Evolutionary conservation across 2,113 vertebrate genomes (phyloP).

Genomic region (Mastomys coucha): DNA sequence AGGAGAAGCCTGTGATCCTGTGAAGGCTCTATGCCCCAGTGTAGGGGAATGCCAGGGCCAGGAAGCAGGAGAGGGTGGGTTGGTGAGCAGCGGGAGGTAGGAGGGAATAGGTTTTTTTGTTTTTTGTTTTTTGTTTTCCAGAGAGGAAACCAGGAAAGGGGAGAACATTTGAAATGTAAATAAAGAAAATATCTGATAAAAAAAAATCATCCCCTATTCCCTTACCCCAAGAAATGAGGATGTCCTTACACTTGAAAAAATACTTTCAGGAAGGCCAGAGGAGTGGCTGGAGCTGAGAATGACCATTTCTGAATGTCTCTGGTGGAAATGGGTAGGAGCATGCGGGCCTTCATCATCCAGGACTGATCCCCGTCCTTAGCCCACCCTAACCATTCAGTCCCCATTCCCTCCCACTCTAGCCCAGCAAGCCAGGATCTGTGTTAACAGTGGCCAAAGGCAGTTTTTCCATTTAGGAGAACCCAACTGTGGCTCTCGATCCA

Average conservation of each 20-base stretch:
- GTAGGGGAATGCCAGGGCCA: too few species aligned
- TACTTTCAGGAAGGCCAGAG: neutral
- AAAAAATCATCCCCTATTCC: neutral
- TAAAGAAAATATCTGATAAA: too few species aligned
- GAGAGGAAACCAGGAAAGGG: too few species aligned
- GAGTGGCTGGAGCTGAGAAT: neutral
- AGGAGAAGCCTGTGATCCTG: too few species aligned
- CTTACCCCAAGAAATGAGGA: neutral
- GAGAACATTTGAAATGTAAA: too few species aligned
- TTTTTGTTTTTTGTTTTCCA: too few species aligned
- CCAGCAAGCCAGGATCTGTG: neutral
- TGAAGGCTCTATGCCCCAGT: too few species aligned
- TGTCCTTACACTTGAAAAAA: neutral
- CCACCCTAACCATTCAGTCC: neutral
- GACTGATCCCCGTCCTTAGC: rapidly evolving
- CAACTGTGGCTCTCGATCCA: neutral
- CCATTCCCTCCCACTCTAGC: neutral
- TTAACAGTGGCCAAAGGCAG: neutral
- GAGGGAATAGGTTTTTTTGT: too few species aligned
- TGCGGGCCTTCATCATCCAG: neutral
- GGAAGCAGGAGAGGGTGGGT: too few species aligned
- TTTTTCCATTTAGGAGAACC: neutral
- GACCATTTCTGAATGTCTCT: neutral
- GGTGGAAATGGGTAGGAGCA: neutral
- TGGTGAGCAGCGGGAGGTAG: too few species aligned